Evolutionary conservation across 2,888 invertebrate species (phyloP), one percentile per base, ranked within the genome.

Genomic region (Lottia gigantea): DNA sequence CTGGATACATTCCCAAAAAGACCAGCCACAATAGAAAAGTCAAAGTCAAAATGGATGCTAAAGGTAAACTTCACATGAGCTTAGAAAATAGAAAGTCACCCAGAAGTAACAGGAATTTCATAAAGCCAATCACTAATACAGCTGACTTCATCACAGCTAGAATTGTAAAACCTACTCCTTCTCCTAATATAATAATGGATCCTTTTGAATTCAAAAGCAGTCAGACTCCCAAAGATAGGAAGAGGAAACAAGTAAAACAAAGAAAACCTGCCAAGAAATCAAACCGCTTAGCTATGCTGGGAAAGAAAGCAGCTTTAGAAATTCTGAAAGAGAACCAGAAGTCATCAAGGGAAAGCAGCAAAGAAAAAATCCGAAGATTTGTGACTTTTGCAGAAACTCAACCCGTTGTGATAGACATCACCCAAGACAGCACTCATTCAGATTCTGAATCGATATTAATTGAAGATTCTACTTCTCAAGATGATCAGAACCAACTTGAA

Each of bases 181-280:
- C n/a, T 0, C 46, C 46, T 16, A 66, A 40, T 11, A 64, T 49
- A 25, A 66, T 46, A 31, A 71, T 72, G 62, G 85, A 85, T 73
- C 85, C 84, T 8, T 85, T 79, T 76, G 79, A 81, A 63, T 85
- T 85, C 63, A 77, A 74, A 46, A 75, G 77, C 14, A 84, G 84
- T 69, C 82, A 80, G 70, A 72, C 67, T n/a, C 79, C 31, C 25
- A 65, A 46, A 25, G 55, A 64, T 16, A 66, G 62, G 55, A 76
- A 77, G 67, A 19, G 62, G 16, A 46, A 40, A 66, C 71, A 71
- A 63, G 45, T 31, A 8, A 49, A 15, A 77, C 71, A 64, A 70
- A 73, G 62, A 64, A 70, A 14, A 40, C 25, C 3, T 47, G 61
- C 64, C 19, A 46, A 70, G 66, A 45, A 68, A 63, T 46, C 68